Percentiles rank a stretch among this genome's conserved stretches.
Evolutionary conservation across 2,888 invertebrate genomes (phyloP).

Genomic region (Mesochorus sp.): DNA sequence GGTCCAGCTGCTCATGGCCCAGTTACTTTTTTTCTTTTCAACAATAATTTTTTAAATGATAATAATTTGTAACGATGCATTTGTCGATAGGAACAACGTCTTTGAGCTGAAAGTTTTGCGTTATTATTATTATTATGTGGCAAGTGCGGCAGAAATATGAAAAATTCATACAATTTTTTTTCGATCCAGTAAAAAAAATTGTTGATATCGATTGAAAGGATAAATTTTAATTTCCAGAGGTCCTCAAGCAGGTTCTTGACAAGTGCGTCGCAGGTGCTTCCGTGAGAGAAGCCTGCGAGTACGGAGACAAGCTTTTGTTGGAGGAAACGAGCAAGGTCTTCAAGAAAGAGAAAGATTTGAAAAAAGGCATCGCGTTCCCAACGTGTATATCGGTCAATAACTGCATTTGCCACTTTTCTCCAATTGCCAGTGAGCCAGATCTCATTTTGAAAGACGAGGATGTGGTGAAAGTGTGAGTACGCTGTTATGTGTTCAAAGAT

Average conservation of each 20-base stretch:
- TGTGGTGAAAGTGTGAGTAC: slow-evolving; percentile 97
- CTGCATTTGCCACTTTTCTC: slow-evolving; percentile 99
- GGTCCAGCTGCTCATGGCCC: too few species aligned
- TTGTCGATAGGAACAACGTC: too few species aligned
- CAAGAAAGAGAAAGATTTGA: slow-evolving; percentile 98
- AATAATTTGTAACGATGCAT: too few species aligned
- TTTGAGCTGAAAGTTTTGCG: too few species aligned
- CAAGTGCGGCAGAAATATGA: neutral
- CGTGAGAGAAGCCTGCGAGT: slow-evolving; percentile 95
- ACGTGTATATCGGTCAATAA: slow-evolving; percentile 99
- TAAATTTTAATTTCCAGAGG: slow-evolving; percentile 86
- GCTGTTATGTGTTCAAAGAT: neutral
- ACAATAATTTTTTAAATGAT: too few species aligned
- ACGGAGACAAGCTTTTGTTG: slow-evolving; percentile 92
- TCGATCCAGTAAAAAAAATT: too few species aligned
- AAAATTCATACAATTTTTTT: slow-evolving; percentile 7
- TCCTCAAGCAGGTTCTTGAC: slow-evolving; percentile 93
- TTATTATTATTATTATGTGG: too few species aligned
- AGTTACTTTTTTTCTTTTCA: too few species aligned
- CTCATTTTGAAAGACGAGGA: slow-evolving; percentile 94
- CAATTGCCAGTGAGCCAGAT: slow-evolving; percentile 95
- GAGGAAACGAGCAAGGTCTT: slow-evolving; percentile 98
- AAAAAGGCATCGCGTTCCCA: slow-evolving; percentile 99
- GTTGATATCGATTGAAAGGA: neutral
- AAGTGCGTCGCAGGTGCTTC: slow-evolving; percentile 94